phyloP scores from a whole-genome alignment of 37 sponge, comb jelly and placozoan species.

The Mnemiopsis leidyi region DNA sequence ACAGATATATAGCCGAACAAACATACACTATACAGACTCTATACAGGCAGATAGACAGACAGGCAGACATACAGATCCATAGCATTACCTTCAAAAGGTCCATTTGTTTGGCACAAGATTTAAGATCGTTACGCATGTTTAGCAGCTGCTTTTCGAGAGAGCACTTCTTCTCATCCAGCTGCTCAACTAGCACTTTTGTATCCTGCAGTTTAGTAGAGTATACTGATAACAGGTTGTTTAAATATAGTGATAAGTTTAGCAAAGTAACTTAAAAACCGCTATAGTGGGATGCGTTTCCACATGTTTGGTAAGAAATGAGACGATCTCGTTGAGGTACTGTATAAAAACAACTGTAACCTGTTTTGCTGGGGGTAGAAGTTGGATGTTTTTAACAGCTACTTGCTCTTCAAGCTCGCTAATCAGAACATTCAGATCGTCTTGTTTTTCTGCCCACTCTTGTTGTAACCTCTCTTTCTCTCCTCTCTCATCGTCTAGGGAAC shows the following conservation, averaged over 20 bases:
- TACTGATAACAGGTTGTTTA: no score
- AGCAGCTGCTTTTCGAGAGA: not conserved
- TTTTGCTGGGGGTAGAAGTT: not conserved
- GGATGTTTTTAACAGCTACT: not conserved
- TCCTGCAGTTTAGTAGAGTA: no score
- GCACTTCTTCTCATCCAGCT: not conserved
- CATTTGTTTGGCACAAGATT: not conserved
- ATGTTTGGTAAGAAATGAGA: no score
- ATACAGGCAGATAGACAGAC: no score
- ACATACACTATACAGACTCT: no score
- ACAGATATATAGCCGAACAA: no score
- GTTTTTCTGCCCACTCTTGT: not conserved
- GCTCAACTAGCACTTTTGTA: not conserved
- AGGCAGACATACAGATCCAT: no score
- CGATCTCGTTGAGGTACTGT: no score
- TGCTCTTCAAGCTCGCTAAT: conserved; percentile 35
- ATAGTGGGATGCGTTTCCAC: no score
- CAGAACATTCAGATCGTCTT: conserved; percentile 27
- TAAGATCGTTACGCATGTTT: not conserved
- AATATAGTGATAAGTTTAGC: no score
- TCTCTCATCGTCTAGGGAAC: not conserved
- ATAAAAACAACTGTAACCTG: not conserved
- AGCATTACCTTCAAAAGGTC: not conserved
- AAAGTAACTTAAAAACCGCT: no score
- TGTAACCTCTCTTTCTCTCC: not conserved